Percentiles rank a stretch among this genome's conserved stretches.
These are phyloP conservation scores for Phenganax stokvisi DNA, from an alignment of 92 coral and sea anemone species.

Conservation along the genomic window DNA sequence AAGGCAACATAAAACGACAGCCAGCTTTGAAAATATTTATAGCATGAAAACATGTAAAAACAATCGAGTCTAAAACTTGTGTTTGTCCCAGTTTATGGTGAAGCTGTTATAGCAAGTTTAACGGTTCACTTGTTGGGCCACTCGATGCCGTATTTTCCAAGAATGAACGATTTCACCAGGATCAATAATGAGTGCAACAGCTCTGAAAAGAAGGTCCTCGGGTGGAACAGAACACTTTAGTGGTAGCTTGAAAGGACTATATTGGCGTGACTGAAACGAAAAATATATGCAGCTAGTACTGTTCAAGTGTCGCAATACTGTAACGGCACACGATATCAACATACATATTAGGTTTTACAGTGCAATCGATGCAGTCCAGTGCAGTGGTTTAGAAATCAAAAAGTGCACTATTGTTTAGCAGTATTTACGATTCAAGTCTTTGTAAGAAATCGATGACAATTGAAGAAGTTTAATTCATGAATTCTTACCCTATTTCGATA, in stretches of 20 bases:
- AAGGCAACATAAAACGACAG: too few species aligned
- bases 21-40: too few species aligned
- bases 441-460: too few species aligned
- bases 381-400: too few species aligned
- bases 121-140: background rate
- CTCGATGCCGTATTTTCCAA: slow-evolving; percentile 61
- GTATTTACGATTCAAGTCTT: background rate
- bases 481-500: slow-evolving; percentile 79
- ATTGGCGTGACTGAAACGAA: slow-evolving; percentile 66
- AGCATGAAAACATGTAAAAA: too few species aligned
- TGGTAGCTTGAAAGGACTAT: slow-evolving; percentile 65
- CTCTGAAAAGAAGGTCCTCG: slow-evolving; percentile 66
- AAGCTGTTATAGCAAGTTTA: background rate
- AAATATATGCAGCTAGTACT: background rate
- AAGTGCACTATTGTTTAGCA: background rate
- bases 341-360: too few species aligned
- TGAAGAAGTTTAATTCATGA: too few species aligned
- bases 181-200: slow-evolving; percentile 77
- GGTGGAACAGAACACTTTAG: slow-evolving; percentile 59
- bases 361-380: too few species aligned
- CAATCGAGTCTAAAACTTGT: too few species aligned
- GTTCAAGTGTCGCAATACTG: too few species aligned
- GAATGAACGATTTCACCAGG: slow-evolving; percentile 69
- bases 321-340: too few species aligned
- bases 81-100: too few species aligned